Base-by-base conservation (phyloP, 2,888 invertebrate species). In the Phaedon cochleariae region DNA sequence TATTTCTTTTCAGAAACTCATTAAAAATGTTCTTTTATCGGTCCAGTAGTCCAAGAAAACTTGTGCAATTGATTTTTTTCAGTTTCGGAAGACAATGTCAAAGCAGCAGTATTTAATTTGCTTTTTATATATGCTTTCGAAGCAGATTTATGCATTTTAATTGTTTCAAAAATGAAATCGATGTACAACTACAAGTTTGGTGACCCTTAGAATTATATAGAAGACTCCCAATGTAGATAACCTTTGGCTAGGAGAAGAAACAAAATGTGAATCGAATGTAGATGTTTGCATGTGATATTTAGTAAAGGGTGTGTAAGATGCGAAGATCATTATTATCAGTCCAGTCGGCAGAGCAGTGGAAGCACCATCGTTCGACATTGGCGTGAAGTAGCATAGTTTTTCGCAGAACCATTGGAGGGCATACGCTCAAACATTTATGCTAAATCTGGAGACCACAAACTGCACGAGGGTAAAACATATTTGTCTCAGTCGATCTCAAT, bases 121-220 rank as follows among this genome's bases (percentile, higher is more conserved):
- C 62, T 62, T 59, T 45, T 37, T 49, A 46, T 59, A 52, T 31
- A 49, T 58, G 65, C 65, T 65, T 65, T 65, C 65, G 65, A 65
- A 65, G 65, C 65, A 65, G 65, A 65, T 58, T 65, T 48, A 62
- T 65, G 65, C 65, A 65, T 62, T 65, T 58, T 58, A 54, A 37
- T 65, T 59, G 53, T 55, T 41, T 34, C 46, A 53, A 63, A 59
- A 51, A 58, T 63, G 63, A 63, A 63, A 63, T 63, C 51, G 58
- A 49, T 26, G 26, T 26, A 26, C 52, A 63, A 52, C 52, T 63
- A 12, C 3, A 12, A 34, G 54, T 62, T 57, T 62, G 51, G 55
- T 62, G 54, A 48, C 21, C 48, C 4, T 48, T 10, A 12, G 21
- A 48, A 48, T 48, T 48, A 10, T 12, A 22, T 21, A 12, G 10